Percentiles rank a stretch among this genome's conserved stretches.
These are phyloP conservation scores for Chinchilla lanigera DNA, from an alignment of 2,113 vertebrate species.

Conservation along the genomic window DNA sequence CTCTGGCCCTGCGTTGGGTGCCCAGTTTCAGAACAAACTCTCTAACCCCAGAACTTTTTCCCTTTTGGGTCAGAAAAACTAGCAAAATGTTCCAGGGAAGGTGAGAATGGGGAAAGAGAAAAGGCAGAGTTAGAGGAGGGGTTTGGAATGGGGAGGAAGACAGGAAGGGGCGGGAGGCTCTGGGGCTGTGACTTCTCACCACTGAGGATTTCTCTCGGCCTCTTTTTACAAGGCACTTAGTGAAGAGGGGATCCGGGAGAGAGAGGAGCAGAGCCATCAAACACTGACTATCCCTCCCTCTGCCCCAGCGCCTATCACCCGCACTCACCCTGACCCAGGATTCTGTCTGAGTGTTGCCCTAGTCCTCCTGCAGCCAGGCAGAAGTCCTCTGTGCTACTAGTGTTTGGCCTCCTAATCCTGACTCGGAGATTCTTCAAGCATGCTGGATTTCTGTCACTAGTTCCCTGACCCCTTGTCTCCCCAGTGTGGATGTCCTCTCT, in stretches of 20 bases:
- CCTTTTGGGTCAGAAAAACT: conserved; percentile 44
- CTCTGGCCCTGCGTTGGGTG: neutral
- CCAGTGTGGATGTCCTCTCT: conserved; percentile 14
- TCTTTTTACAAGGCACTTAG: neutral
- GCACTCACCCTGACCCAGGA: neutral
- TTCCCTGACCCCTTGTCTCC: neutral
- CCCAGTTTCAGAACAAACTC: neutral
- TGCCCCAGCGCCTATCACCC: neutral
- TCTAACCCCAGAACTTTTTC: neutral
- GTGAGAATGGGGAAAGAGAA: neutral
- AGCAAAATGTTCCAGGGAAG: neutral
- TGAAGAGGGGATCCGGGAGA: neutral
- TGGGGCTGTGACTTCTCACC: conserved; percentile 40
- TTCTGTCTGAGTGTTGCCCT: neutral
- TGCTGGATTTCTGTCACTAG: neutral
- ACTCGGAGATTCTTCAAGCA: conserved; percentile 16
- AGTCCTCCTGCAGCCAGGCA: neutral
- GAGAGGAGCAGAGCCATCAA: conserved; percentile 10
- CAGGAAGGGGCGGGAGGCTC: neutral
- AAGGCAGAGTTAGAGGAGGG: neutral
- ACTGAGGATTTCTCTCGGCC: neutral
- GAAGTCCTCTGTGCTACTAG: neutral
- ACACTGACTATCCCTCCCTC: rapidly evolving
- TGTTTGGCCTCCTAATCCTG: neutral
- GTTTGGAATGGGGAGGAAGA: neutral